Base-by-base conservation (phyloP, 2,888 invertebrate genomes). In the Stenodema calcarata region DNA sequence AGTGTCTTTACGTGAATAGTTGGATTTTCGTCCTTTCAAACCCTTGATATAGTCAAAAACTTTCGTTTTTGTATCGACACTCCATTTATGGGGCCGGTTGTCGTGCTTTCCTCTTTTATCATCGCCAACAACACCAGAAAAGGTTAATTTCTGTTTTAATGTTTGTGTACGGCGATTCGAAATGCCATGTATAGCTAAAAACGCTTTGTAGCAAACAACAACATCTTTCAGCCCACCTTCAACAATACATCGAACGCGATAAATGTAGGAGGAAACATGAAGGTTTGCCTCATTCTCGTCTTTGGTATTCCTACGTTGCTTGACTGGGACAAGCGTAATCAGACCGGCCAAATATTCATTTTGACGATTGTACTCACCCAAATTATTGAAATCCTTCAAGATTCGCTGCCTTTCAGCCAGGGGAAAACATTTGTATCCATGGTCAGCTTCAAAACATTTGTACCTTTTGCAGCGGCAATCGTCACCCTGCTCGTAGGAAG, bases 161-260 rank as follows among this genome's bases (percentile, higher is more conserved):
- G 80, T 30, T 27, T 16, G 14, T 54, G 14, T 35, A 54, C 75
- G 70, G n/a, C 14, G 44, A 12, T 87, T 82, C 23, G 80, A 70
- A 27, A 87, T 88, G 70, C 87, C 87, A 81, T 87, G 86, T n/a
- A 87, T 78, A 14, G 81, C 28, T 47, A 81, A 78, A 30, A 88
- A 87, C 4, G 88, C 86, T 81, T 86, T 88, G 50, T 76, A 42
- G 50, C 88, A 87, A 4, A 83, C 75, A 23, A 1, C 1, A 2
- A 62, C 62, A 62, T 62, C 62, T 9, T 23, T 23, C 9, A 7
- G 11, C 23, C 6, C 7, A 18, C 27, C 23, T 18, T 27, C 62
- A 6, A 23, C 2, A 0, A 62, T 7, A 9, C 23, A 23, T 4
- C 28, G 70, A 18, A 84, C 44, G 9, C 54, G 75, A 41, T 47